Evolutionary conservation across 2,113 vertebrate species (phyloP).

Genomic region (Hippocampus barbouri): DNA sequence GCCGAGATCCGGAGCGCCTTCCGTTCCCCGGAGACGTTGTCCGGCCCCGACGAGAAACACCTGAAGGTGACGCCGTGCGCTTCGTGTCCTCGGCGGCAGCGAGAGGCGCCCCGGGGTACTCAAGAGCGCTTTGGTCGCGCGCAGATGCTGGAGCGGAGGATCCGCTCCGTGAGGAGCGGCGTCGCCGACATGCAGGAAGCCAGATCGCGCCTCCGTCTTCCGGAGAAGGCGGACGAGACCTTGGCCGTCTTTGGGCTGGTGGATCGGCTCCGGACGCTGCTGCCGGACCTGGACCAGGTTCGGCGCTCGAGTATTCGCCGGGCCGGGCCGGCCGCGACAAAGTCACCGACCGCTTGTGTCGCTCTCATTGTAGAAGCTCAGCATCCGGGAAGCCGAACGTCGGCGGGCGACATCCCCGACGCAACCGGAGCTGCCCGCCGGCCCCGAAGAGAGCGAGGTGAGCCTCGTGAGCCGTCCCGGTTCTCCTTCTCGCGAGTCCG

Average conservation of each 20-base stretch:
- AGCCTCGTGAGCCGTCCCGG: background rate
- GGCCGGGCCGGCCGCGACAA: fast-evolving
- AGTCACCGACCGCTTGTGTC: background rate
- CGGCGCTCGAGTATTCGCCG: background rate
- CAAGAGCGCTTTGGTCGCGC: fast-evolving
- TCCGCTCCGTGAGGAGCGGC: slow-evolving; percentile 80
- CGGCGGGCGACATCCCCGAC: background rate
- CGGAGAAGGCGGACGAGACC: slow-evolving; percentile 70
- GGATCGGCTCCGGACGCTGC: slow-evolving; percentile 71
- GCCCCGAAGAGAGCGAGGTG: slow-evolving; percentile 26
- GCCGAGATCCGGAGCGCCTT: slow-evolving; percentile 79
- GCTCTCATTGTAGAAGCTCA: slow-evolving; percentile 41
- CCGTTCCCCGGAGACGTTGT: slow-evolving; percentile 78
- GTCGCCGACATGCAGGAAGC: slow-evolving; percentile 79
- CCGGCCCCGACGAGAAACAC: slow-evolving; percentile 76
- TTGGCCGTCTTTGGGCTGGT: slow-evolving; percentile 79
- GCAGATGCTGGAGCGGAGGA: slow-evolving; percentile 76
- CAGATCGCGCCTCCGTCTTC: slow-evolving; percentile 73
- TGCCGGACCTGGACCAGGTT: slow-evolving; percentile 81
- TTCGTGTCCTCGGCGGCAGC: background rate
- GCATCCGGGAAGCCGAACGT: slow-evolving; percentile 39
- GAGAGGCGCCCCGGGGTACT: background rate
- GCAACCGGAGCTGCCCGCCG: background rate
- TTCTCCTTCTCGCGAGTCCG: background rate
- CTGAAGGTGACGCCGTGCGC: slow-evolving; percentile 65